These are phyloP conservation scores for Cololabis saira DNA, from an alignment of 2,113 vertebrate genomes.

Conservation along the genomic window DNA sequence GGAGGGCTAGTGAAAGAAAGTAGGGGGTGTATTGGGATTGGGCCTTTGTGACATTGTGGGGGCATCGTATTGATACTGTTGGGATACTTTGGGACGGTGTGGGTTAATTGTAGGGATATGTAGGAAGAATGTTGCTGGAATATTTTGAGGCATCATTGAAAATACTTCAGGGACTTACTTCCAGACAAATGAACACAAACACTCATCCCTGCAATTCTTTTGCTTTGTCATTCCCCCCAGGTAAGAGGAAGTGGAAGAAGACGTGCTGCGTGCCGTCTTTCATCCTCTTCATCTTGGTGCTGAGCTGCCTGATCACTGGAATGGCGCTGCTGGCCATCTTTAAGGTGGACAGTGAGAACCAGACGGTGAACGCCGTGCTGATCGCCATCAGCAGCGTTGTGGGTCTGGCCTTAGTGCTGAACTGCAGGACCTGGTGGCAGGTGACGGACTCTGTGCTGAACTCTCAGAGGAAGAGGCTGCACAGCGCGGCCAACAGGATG, in stretches of 20 bases:
- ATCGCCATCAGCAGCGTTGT: constrained; percentile 87
- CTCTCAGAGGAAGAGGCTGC: constrained; percentile 94
- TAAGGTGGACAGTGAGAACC: constrained; percentile 84
- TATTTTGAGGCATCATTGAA: no score
- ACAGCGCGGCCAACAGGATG: constrained; percentile 91
- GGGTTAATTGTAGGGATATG: no score
- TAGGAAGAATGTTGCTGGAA: no score
- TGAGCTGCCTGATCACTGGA: constrained; percentile 87
- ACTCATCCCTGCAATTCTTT: neutral
- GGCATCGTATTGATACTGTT: no score
- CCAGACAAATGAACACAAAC: no score
- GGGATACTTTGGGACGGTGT: no score
- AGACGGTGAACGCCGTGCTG: constrained; percentile 88
- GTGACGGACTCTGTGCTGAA: constrained; percentile 93
- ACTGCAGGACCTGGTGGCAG: constrained; percentile 96
- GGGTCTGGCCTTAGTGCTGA: constrained; percentile 90
- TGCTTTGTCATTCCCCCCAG: constrained; percentile 62
- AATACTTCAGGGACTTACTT: no score
- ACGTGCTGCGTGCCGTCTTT: constrained; percentile 97
- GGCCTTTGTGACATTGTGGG: no score
- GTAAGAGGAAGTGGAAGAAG: constrained; percentile 95
- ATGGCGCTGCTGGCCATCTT: constrained; percentile 88
- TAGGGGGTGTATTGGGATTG: no score
- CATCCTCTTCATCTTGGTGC: constrained; percentile 88
- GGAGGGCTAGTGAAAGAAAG: no score